Conservation (phyloP, 2,888 invertebrate genomes). For the Macrosoma leucophasiata region DNA sequence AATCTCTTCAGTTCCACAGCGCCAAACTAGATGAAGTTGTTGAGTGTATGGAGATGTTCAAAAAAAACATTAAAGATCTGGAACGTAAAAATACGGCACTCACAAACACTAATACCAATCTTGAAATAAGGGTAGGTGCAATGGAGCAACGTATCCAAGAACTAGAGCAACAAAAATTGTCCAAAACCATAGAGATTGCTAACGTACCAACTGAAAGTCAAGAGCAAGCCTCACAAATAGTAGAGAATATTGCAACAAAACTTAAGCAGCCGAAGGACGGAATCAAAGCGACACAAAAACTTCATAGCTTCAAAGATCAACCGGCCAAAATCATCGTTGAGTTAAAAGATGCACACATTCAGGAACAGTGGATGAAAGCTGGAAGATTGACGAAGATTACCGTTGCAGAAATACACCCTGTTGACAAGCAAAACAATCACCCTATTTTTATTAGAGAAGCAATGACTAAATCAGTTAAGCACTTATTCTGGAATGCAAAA, state of each 20-base stretch:
- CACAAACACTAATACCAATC: no score
- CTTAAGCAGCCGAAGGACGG: no score
- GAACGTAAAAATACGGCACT: not conserved
- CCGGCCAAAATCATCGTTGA: no score
- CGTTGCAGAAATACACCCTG: slow-evolving; percentile 7
- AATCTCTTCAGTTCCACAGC: not conserved
- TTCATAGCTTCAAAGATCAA: no score
- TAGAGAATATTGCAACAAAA: no score
- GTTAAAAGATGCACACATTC: slow-evolving; percentile 2
- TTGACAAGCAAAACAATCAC: slow-evolving; percentile 2
- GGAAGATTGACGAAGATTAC: slow-evolving; percentile 10
- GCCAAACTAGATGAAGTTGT: not conserved
- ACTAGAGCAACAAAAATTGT: no score
- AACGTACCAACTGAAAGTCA: no score
- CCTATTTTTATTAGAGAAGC: slow-evolving; percentile 11
- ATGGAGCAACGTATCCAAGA: no score
- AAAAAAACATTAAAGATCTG: not conserved
- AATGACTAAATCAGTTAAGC: slow-evolving; percentile 9
- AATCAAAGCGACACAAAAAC: no score
- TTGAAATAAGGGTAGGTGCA: no score
- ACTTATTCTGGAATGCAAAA: slow-evolving; percentile 11
- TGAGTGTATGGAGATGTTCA: not conserved
- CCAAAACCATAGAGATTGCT: no score
- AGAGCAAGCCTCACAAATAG: no score
- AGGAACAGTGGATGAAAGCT: slow-evolving; percentile 12